Evolutionary conservation across 2,797 vertebrate genomes (phyloP).

Genomic region (Percopsis omiscomaycus): DNA sequence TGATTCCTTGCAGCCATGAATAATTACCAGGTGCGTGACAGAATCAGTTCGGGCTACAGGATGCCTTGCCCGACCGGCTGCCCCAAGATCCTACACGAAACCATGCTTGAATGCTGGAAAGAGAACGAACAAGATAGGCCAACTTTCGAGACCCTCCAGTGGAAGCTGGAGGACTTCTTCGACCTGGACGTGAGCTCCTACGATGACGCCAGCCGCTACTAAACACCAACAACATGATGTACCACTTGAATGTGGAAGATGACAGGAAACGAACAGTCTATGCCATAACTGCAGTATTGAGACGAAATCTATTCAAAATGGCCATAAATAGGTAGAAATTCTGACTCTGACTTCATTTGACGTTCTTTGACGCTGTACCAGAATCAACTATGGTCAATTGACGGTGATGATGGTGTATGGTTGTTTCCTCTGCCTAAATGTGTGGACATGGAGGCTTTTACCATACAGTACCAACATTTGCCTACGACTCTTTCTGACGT

Average conservation of each 20-base stretch:
- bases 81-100: constrained; percentile 75
- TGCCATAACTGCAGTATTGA: background rate
- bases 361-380: background rate
- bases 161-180: constrained; percentile 84
- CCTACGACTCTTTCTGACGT: background rate
- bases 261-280: background rate
- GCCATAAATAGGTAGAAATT: background rate
- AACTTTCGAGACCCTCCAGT: constrained; percentile 84
- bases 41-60: constrained; percentile 80
- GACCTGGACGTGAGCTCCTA: constrained; percentile 70
- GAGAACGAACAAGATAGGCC: constrained; percentile 71
- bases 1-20: constrained; percentile 74
- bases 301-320: constrained; percentile 2
- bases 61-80: constrained; percentile 80
- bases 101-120: constrained; percentile 90
- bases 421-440: background rate
- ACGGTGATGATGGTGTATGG: constrained; percentile 1
- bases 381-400: background rate
- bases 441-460: background rate
- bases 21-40: constrained; percentile 83
- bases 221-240: constrained; percentile 9
- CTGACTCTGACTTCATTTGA: background rate
- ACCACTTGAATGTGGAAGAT: background rate
- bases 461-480: background rate
- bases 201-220: constrained; percentile 57